Evolutionary conservation across 1,140 invertebrate species (phyloP), one percentile per base, ranked within the genome.

Genomic region (Cheumatopsyche charites): DNA sequence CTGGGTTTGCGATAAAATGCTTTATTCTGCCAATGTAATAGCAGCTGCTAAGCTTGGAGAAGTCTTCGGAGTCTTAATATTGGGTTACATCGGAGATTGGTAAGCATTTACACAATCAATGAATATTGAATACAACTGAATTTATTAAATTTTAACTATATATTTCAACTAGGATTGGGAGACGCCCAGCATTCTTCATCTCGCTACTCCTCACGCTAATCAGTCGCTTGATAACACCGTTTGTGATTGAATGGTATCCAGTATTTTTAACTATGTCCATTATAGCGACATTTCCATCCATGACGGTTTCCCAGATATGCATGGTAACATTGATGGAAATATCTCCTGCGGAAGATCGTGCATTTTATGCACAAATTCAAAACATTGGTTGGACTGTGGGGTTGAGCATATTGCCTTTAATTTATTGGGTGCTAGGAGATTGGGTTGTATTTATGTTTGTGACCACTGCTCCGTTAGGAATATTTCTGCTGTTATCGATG

Each of bases 371-470:
- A 1, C 72, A 74, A 43, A 13, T 76, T 11, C 70, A 74, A 43
- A 74, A 74, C 29, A n/a, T 72, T 43, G 75, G 72, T 6, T 85
- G 82, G 79, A 87, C 85, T 65, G 62, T 84, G 23, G 87, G 87
- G 19, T 79, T 88, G 13, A 83, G 83, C 49, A 23, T 86, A 25
- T 80, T 88, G 80, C 85, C 87, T 0, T 76, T 88, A 49, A 74
- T 88, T 1, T 87, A 82, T 78, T 89, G 88, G 88, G 82, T 81
- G 77, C 68, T 85, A 41, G 78, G 83, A 74, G 82, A 87, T 75
- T 89, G 88, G 88, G 80, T 82, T 68, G 73, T 78, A 70, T 87
- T 87, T 75, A 79, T 86, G 72, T 79, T 83, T 73, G 73, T 83
- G 7, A 85, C 85, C 13, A 85, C 82, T 21, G 58, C 78, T 52